These are phyloP conservation scores for Romanogobio albipinnatus DNA, from an alignment of 2,113 vertebrate species.

Conservation along the genomic window DNA sequence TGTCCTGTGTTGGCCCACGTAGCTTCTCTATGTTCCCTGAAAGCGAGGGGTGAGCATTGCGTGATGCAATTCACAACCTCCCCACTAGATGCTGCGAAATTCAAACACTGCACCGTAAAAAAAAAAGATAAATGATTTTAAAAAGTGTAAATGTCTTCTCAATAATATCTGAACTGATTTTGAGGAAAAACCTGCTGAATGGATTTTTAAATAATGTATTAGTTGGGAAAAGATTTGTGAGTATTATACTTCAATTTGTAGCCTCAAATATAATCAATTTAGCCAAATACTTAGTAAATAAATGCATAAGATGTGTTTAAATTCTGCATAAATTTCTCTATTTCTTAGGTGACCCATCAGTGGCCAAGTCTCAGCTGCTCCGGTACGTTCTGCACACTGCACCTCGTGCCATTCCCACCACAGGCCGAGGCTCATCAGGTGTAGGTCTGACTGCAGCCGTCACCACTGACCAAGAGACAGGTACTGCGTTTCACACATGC, in stretches of 20 bases:
- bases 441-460: constrained; percentile 94
- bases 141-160: not conserved
- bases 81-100: too few species aligned
- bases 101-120: too few species aligned
- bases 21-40: too few species aligned
- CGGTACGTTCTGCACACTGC: constrained; percentile 92
- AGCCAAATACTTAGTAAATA: not conserved
- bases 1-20: too few species aligned
- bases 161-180: not conserved
- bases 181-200: not conserved
- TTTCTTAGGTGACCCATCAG: constrained; percentile 89
- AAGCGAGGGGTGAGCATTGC: too few species aligned
- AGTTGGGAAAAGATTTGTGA: too few species aligned
- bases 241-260: not conserved
- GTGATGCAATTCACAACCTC: too few species aligned
- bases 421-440: constrained; percentile 93
- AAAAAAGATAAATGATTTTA: not conserved
- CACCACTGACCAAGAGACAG: constrained; percentile 95
- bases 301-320: not conserved
- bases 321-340: not conserved
- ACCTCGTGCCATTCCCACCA: constrained; percentile 92
- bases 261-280: not conserved
- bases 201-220: not conserved
- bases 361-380: constrained; percentile 96
- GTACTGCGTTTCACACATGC: constrained; percentile 65